Conservation (phyloP, 2,888 invertebrate species). For the Liopterus haemorrhoidalis region DNA sequence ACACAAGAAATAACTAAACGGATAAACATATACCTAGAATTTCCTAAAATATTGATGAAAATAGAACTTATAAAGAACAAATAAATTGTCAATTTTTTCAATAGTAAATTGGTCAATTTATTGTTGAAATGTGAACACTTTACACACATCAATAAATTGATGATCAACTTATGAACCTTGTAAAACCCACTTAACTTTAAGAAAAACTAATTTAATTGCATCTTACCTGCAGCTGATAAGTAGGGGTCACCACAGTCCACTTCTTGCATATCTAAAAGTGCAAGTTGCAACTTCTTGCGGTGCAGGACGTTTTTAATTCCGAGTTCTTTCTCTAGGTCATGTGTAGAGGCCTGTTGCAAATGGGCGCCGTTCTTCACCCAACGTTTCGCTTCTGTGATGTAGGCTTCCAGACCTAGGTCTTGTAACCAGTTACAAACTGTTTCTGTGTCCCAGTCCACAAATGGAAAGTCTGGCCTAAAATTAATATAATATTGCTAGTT, state of each 20-base stretch:
- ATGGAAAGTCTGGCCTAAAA: conserved; percentile 63
- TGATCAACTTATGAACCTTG: no score
- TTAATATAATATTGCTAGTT: no score
- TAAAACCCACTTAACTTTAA: no score
- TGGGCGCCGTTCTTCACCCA: conserved; percentile 80
- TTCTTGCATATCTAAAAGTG: conserved; percentile 57
- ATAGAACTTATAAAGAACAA: no score
- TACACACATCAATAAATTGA: no score
- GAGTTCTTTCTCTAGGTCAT: conserved; percentile 84
- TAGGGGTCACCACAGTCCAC: conserved; percentile 42
- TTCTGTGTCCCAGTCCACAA: conserved; percentile 74
- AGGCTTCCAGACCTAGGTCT: conserved; percentile 69
- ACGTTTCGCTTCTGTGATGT: conserved; percentile 69
- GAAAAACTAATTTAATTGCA: no score
- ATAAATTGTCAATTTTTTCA: no score
- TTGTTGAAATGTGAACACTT: no score
- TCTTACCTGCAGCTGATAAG: conserved; percentile 40
- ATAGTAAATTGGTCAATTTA: no score
- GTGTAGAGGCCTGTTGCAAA: conserved; percentile 68
- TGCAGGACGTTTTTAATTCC: conserved; percentile 80
- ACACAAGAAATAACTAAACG: no score
- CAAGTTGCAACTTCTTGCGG: conserved; percentile 83
- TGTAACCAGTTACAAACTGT: conserved; percentile 78
- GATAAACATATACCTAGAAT: no score
- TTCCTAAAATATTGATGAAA: no score